These are phyloP conservation scores for Listrodromus nycthemerus DNA, from an alignment of 2,888 invertebrate species.

Conservation along the genomic window DNA sequence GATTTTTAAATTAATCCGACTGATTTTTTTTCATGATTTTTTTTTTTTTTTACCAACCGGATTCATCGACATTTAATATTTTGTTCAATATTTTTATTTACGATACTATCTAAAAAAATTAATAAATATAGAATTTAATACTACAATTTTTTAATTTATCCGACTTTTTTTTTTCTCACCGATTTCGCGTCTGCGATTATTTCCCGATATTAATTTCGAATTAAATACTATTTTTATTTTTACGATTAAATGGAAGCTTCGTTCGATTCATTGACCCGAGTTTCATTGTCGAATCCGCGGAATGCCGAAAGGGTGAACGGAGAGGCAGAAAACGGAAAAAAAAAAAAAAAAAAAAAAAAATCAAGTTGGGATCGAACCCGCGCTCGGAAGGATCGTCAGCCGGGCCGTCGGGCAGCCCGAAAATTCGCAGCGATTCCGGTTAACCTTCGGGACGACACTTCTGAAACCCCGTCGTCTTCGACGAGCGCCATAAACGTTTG, in stretches of 20 bases:
- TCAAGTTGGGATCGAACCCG: conserved; percentile 29
- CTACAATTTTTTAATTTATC: too few species aligned
- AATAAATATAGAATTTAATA: too few species aligned
- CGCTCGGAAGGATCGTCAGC: conserved; percentile 41
- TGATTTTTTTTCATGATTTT: too few species aligned
- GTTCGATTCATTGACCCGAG: neutral
- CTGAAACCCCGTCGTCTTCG: too few species aligned
- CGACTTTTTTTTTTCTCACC: neutral
- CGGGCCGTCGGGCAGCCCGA: conserved; percentile 53
- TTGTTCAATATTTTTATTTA: too few species aligned
- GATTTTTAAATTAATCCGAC: too few species aligned
- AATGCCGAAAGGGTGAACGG: conserved; percentile 29
- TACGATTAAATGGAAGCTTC: neutral
- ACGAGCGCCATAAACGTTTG: too few species aligned
- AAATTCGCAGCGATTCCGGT: conserved; percentile 44
- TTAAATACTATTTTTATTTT: neutral
- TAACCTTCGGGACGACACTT: too few species aligned
- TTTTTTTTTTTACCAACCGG: neutral
- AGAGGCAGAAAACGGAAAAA: conserved; percentile 13
- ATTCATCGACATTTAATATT: too few species aligned
- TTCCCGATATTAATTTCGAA: neutral
- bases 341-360: conserved; percentile 28
- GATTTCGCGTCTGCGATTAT: neutral
- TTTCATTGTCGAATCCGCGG: neutral
- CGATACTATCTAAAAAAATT: too few species aligned